Conservation (phyloP, 2,113 vertebrate genomes). For the Neogale vison region DNA sequence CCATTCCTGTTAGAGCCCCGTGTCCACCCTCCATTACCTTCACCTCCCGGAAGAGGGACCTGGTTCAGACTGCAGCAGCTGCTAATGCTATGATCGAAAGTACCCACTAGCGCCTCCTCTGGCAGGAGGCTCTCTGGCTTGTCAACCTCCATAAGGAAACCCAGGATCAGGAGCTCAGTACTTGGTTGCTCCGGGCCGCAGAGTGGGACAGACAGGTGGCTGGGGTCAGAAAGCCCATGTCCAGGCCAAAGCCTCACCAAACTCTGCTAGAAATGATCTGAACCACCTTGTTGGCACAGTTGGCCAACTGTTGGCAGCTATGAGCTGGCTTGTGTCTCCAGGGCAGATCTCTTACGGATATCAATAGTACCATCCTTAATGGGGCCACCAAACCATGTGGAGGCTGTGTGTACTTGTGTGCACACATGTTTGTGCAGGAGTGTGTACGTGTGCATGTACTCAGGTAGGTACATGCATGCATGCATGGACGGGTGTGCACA, state of each 20-base stretch:
- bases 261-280: neutral
- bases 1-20: neutral
- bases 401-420: rapidly evolving
- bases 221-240: neutral
- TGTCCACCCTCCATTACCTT: neutral
- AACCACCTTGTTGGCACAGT: neutral
- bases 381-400: neutral
- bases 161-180: neutral
- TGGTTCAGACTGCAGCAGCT: neutral
- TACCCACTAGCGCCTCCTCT: neutral
- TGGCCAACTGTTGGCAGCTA: no score
- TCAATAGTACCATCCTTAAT: neutral
- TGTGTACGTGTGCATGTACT: slow-evolving; percentile 33
- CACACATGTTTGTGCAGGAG: neutral
- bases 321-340: neutral
- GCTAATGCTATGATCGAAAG: neutral
- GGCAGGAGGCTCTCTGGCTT: neutral
- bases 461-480: neutral
- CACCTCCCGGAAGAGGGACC: neutral
- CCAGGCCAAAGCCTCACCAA: neutral
- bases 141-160: neutral
- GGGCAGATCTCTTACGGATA: neutral
- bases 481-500: rapidly evolving
- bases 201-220: neutral
- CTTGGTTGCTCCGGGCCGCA: neutral